A percentile compares a stretch with the other conserved stretches of the same genome.
Conservation (phyloP, 2,113 vertebrate genomes). For the Nesoenas mayeri region DNA sequence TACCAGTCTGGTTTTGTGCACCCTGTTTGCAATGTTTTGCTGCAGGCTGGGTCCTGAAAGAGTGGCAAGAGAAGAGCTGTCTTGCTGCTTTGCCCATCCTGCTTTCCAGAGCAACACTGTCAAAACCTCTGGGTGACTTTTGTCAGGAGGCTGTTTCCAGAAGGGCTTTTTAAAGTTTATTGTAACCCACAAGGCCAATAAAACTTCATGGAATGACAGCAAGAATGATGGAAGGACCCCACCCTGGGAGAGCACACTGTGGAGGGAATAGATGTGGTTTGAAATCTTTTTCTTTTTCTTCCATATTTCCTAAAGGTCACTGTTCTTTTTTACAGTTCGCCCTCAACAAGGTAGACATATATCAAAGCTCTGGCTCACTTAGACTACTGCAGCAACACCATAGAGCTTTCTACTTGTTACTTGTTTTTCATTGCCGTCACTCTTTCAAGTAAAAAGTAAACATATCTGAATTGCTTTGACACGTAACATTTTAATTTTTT, state of each 20-base stretch:
- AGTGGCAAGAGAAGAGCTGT: not conserved
- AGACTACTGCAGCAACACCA: not conserved
- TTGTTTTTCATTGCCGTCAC: not conserved
- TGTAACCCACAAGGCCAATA: not conserved
- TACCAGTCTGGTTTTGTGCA: not conserved
- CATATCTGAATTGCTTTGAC: not conserved
- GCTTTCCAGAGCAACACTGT: not conserved
- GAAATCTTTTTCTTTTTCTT: not conserved
- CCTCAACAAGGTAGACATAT: not conserved
- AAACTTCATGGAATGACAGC: not conserved
- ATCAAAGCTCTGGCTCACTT: not conserved
- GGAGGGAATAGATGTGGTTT: not conserved
- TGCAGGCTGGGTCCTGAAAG: not conserved
- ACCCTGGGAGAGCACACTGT: accelerated
- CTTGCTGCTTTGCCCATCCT: not conserved
- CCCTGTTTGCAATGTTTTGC: not conserved
- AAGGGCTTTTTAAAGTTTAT: not conserved
- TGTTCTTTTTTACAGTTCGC: not conserved
- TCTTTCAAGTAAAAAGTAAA: not conserved
- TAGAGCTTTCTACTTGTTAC: not conserved
- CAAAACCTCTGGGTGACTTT: not conserved
- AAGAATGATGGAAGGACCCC: not conserved
- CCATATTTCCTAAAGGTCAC: not conserved
- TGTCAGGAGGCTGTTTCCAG: not conserved
- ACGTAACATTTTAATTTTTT: not conserved